Base-by-base conservation (phyloP, 2,888 invertebrate genomes). In the Cremastobaeus sp. region DNA sequence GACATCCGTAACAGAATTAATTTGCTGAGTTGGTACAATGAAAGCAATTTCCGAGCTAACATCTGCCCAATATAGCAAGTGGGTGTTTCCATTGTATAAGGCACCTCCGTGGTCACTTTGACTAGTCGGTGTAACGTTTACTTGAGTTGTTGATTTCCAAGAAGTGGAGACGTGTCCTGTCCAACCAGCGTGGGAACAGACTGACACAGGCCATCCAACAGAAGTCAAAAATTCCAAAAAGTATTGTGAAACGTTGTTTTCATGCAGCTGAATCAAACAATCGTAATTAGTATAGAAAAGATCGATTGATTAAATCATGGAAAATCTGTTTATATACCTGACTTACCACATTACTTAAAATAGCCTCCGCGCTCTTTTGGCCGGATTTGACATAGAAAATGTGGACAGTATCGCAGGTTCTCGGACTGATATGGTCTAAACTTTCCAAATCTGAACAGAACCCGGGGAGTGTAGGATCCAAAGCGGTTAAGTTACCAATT, bases 1-100 rank as follows among this genome's bases (percentile, higher is more conserved):
- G 5, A 79, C 79, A 32, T 86, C 86, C 0, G 80, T 64, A 14
- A 71, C 79, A 2, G 77, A 57, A 14, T 78, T 79, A 12, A 77
- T 76, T 2, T 82, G 80, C 12, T 87, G 85, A 1, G 91, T 90
- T 0, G 99, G 98, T 54, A 98, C 95, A 12, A 99, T 93, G 89
- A 99, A 98, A 1, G 98, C 97, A 57, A 99, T 93, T 89, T 99
- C 99, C 2, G 96, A 94, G 47, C 93, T 94, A 0, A 96, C 95
- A 88, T 98, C 98, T 1, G 97, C 95, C 98, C 98, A 98, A 88
- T 98, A 98, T 0, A 98, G 89, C 1, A 97, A 93, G 86, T 94
- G 93, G 64, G 93, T 92, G 57, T 93, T 91, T 0, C 97, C 97
- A 87, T 96, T 96, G 84, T 95, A 97, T 52, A 93, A 88, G 76